phyloP scores from a whole-genome alignment of 2,113 vertebrate genomes.

The Lagopus leucura region DNA sequence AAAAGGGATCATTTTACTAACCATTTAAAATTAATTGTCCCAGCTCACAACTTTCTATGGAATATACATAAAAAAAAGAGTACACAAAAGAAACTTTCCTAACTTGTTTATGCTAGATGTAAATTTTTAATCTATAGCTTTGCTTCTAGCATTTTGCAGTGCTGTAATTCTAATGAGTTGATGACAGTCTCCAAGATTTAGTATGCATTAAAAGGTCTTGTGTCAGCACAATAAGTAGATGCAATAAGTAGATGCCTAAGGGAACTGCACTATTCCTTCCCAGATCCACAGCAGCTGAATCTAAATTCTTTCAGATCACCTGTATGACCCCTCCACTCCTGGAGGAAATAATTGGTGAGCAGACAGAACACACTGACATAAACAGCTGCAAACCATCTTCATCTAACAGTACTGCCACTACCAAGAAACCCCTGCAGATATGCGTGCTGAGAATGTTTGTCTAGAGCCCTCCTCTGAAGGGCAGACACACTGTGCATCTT shows the following conservation, averaged over 20 bases:
- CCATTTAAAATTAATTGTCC: constrained; percentile 90
- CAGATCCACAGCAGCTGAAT: not conserved
- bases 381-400: not conserved
- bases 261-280: not conserved
- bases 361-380: not conserved
- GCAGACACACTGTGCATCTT: not conserved
- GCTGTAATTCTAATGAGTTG: constrained; percentile 38
- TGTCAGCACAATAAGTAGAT: not conserved
- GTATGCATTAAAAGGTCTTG: not conserved
- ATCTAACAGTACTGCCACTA: not conserved
- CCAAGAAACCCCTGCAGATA: not conserved
- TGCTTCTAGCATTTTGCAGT: constrained; percentile 22
- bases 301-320: not conserved
- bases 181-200: constrained; percentile 6
- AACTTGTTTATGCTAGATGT: constrained; percentile 4
- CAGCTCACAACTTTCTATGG: constrained; percentile 55
- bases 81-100: constrained; percentile 43
- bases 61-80: constrained; percentile 22
- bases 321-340: not conserved
- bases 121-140: constrained; percentile 51
- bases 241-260: not conserved
- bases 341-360: not conserved
- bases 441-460: not conserved
- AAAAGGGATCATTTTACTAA: constrained; percentile 86
- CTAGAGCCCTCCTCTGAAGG: not conserved